phyloP scores from a whole-genome alignment of 2,797 vertebrate species.

The Carcharodon carcharias region DNA sequence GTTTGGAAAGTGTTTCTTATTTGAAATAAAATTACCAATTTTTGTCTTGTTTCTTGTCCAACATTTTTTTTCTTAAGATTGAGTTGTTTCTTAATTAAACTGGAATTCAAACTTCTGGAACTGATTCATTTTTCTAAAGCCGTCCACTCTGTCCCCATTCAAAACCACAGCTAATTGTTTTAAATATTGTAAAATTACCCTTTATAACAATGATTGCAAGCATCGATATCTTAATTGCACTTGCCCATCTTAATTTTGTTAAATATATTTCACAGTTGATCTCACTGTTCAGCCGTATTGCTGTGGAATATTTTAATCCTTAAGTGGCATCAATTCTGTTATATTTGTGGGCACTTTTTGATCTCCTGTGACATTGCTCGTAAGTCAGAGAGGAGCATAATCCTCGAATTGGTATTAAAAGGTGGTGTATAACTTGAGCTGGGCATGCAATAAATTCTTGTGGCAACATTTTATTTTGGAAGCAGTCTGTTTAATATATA shows the following conservation, averaged over 20 bases:
- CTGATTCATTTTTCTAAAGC: not conserved
- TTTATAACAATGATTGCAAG: not conserved
- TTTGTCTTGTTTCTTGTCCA: constrained; percentile 6
- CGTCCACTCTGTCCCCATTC: too few relatives aligned
- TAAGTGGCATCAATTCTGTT: not conserved
- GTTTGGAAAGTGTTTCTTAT: constrained; percentile 5
- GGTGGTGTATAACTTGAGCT: not conserved
- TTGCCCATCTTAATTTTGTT: not conserved
- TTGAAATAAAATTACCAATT: not conserved
- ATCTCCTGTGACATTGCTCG: not conserved
- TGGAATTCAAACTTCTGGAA: not conserved
- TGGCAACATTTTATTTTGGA: not conserved
- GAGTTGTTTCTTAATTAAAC: not conserved
- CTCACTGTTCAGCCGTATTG: not conserved
- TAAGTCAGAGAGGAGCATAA: not conserved
- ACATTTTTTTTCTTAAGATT: not conserved
- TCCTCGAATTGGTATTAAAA: not conserved
- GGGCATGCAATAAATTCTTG: not conserved
- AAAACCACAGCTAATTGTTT: not conserved
- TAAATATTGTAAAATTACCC: not conserved
- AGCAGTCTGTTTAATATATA: not conserved
- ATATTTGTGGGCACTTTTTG: not conserved
- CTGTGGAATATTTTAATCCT: not conserved
- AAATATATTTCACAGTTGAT: not conserved
- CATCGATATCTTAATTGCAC: not conserved